phyloP scores from a whole-genome alignment of 1,140 invertebrate genomes.

The Ceratoteleas bidentatus region DNA sequence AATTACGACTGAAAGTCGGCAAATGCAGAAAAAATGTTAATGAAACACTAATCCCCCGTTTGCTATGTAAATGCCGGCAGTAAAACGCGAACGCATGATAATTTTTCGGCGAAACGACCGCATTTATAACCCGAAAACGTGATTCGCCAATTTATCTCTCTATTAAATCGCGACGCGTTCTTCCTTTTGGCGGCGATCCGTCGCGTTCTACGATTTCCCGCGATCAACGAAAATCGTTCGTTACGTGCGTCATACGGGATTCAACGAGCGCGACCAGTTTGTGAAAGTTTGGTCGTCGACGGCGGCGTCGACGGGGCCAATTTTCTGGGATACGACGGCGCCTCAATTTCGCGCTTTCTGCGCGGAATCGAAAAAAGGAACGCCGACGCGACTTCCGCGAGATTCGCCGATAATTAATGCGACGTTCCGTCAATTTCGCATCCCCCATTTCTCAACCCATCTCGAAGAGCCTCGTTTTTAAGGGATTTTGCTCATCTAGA shows the following conservation, averaged over 20 bases:
- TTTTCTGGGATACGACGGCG: slow-evolving; percentile 67
- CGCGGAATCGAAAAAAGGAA: slow-evolving; percentile 64
- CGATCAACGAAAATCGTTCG: slow-evolving; percentile 54
- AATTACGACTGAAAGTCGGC: too few species aligned
- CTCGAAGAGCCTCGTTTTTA: too few species aligned
- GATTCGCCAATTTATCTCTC: slow-evolving; percentile 22
- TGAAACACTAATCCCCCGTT: neutral
- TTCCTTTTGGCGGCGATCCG: slow-evolving; percentile 23
- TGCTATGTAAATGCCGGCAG: neutral
- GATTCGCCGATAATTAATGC: slow-evolving; percentile 37
- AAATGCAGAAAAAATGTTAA: too few species aligned
- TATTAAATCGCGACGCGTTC: slow-evolving; percentile 11
- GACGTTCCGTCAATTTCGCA: too few species aligned
- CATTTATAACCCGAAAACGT: slow-evolving; percentile 28
- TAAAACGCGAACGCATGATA: slow-evolving; percentile 12
- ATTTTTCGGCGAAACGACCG: slow-evolving; percentile 6
- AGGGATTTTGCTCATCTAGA: too few species aligned
- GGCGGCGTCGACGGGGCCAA: slow-evolving; percentile 60
- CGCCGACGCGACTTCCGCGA: slow-evolving; percentile 38
- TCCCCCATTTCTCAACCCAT: too few species aligned
- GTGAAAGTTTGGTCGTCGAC: slow-evolving; percentile 66
- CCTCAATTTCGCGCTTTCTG: slow-evolving; percentile 78
- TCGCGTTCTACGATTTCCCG: slow-evolving; percentile 39
- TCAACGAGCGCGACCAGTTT: slow-evolving; percentile 72
- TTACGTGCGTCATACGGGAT: slow-evolving; percentile 52